phyloP scores from a whole-genome alignment of 2,113 vertebrate species.

The Panurus biarmicus region DNA sequence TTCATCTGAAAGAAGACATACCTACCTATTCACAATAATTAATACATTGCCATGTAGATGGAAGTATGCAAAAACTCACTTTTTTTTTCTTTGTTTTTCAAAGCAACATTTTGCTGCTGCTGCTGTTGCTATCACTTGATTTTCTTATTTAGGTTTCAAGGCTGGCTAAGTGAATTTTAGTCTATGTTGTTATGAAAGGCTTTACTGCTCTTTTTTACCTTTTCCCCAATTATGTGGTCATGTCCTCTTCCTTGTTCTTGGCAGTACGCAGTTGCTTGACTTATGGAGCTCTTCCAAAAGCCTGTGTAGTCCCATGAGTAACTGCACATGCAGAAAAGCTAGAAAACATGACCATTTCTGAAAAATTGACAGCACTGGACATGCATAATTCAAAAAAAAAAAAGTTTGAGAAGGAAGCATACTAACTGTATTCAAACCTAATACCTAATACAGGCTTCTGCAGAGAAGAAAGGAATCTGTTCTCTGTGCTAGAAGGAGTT shows the following conservation, averaged over 20 bases:
- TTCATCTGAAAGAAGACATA: not conserved
- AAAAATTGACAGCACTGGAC: not conserved
- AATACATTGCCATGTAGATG: not conserved
- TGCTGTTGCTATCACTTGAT: not conserved
- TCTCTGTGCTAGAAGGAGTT: not conserved
- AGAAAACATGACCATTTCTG: not conserved
- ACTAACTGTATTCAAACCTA: not conserved
- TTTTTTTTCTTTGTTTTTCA: not conserved
- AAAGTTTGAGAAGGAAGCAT: not conserved
- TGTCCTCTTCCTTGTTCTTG: not conserved
- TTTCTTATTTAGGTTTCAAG: not conserved
- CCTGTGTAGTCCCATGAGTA: not conserved
- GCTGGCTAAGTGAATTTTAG: not conserved
- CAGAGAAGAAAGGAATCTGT: not conserved
- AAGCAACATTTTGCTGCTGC: not conserved
- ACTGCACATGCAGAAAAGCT: not conserved
- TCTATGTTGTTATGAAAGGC: not conserved
- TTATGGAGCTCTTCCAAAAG: not conserved
- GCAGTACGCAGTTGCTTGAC: not conserved
- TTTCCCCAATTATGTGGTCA: not conserved
- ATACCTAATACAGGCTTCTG: not conserved
- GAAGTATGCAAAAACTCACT: not conserved
- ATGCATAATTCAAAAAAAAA: not conserved
- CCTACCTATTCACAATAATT: not conserved
- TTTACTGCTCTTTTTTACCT: not conserved